Percentiles rank a stretch among this genome's conserved stretches.
Evolutionary conservation across 2,888 invertebrate genomes (phyloP).

Genomic region (Sepiola atlantica): DNA sequence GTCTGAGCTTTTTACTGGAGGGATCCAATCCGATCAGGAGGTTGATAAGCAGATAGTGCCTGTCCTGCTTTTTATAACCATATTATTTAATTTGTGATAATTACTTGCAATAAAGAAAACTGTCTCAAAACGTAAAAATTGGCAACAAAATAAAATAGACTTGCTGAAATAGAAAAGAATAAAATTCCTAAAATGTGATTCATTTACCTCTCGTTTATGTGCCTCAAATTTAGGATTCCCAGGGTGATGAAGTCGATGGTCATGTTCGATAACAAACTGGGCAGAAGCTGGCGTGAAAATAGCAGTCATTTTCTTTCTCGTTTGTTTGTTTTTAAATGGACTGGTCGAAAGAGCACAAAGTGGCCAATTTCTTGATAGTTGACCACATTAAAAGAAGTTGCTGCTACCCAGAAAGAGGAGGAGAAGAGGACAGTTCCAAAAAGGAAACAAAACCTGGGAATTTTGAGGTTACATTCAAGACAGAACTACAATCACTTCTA

Average conservation of each 20-base stretch:
- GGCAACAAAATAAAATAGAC: too few relatives aligned
- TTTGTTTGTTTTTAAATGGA: neutral
- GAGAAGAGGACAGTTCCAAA: neutral
- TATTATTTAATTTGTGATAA: too few relatives aligned
- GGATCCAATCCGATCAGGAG: too few relatives aligned
- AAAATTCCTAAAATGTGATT: neutral
- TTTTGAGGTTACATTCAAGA: neutral
- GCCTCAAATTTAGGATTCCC: constrained; percentile 11
- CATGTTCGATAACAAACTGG: constrained; percentile 1
- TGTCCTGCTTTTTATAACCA: too few relatives aligned
- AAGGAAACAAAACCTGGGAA: neutral
- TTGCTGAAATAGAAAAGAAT: too few relatives aligned
- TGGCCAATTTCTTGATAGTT: neutral
- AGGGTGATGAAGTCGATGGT: constrained; percentile 38
- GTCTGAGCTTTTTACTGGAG: too few relatives aligned
- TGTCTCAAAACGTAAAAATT: too few relatives aligned
- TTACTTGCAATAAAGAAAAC: too few relatives aligned
- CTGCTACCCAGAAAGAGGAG: neutral
- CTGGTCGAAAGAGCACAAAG: neutral
- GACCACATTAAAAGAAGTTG: neutral
- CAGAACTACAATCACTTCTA: neutral
- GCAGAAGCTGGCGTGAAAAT: constrained; percentile 38
- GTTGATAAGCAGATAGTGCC: too few relatives aligned
- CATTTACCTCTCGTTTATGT: neutral
- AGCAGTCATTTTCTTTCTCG: neutral